Conservation (phyloP, 1,140 invertebrate species). For the Ooceraea biroi region DNA sequence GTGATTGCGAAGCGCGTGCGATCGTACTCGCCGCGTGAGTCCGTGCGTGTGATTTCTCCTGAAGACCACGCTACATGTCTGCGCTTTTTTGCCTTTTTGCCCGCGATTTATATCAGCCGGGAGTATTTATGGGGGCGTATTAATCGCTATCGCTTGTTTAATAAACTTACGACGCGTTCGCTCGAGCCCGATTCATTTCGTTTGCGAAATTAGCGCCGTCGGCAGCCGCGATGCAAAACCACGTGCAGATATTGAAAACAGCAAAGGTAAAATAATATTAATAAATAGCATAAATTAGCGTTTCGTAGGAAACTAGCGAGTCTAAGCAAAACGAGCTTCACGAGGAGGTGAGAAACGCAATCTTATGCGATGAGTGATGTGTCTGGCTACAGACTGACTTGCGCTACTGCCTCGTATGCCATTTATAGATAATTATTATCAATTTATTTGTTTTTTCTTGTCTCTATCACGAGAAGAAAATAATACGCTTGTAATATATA, state of each 20-base stretch:
- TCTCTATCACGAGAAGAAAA: background rate
- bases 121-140: constrained; percentile 66
- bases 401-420: constrained; percentile 56
- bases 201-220: constrained; percentile 17
- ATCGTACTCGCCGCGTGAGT: constrained; percentile 67
- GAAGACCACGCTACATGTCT: constrained; percentile 15
- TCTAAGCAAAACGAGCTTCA: background rate
- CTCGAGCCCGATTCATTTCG: constrained; percentile 49
- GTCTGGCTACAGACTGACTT: constrained; percentile 64
- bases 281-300: constrained; percentile 1
- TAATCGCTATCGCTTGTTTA: constrained; percentile 55
- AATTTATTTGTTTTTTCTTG: background rate
- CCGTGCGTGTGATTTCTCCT: constrained; percentile 62
- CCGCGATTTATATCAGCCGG: constrained; percentile 18
- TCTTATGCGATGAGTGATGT: background rate
- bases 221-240: background rate
- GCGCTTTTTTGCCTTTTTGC: constrained; percentile 26
- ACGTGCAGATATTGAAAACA: constrained; percentile 7
- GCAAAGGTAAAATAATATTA: constrained; percentile 10
- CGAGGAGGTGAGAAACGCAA: background rate
- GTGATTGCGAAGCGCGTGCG: constrained; percentile 56
- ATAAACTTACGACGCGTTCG: constrained; percentile 53
- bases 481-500: background rate
- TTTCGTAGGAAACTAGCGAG: background rate
- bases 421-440: background rate